phyloP scores from a whole-genome alignment of 1,140 invertebrate species.

The Brachionus sp. region DNA sequence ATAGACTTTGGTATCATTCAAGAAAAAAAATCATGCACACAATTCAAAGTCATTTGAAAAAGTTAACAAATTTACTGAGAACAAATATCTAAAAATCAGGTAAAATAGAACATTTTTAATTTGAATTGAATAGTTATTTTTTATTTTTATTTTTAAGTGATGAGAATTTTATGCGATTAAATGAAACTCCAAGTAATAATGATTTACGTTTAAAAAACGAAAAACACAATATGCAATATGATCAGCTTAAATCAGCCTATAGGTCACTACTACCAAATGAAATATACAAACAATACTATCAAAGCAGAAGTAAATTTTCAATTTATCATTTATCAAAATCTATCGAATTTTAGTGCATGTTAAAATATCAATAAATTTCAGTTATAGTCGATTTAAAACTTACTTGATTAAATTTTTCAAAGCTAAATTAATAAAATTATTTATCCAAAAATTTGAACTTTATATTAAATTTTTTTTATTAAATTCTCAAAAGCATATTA shows the following conservation, averaged over 20 bases:
- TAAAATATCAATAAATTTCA: no score
- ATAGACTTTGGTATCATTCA: constrained; percentile 10
- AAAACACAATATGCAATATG: background rate
- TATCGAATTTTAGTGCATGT: no score
- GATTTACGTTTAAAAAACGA: background rate
- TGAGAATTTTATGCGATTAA: background rate
- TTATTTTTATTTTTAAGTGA: background rate
- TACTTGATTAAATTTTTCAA: no score
- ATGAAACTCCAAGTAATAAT: background rate
- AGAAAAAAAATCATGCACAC: background rate
- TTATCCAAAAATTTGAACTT: no score
- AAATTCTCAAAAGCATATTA: no score
- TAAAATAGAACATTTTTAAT: background rate
- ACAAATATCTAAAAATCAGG: background rate
- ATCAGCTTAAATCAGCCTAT: constrained; percentile 23
- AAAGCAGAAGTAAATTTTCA: constrained; percentile 19
- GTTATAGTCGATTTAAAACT: no score
- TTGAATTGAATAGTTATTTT: background rate
- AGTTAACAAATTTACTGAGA: background rate
- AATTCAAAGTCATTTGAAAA: constrained; percentile 1
- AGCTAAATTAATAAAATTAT: no score
- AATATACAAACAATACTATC: constrained; percentile 40
- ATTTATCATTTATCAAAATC: background rate
- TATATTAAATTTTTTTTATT: no score
- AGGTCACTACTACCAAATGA: constrained; percentile 27